Evolutionary conservation across 1,140 invertebrate species (phyloP).

Genomic region (Pseudoatta argentina): DNA sequence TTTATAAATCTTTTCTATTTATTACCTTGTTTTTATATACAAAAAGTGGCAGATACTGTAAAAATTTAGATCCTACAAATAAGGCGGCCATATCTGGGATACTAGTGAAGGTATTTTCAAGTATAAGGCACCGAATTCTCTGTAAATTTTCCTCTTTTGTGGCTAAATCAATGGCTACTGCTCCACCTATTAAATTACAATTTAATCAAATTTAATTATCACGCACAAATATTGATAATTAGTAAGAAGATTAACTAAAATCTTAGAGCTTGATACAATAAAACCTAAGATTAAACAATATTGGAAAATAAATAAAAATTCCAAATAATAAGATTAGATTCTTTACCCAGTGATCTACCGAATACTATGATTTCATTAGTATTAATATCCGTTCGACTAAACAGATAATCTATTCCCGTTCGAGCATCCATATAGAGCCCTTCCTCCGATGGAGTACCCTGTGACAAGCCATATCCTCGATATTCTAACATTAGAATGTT

Average conservation of each 20-base stretch:
- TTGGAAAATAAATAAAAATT: neutral
- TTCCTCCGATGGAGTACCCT: constrained; percentile 94
- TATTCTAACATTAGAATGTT: constrained; percentile 97
- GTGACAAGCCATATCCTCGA: constrained; percentile 97
- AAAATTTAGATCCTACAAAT: constrained; percentile 89
- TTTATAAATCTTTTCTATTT: neutral
- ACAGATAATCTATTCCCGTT: constrained; percentile 94
- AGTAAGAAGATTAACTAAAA: neutral
- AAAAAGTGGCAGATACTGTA: constrained; percentile 91
- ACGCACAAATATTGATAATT: neutral
- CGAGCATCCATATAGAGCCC: constrained; percentile 96
- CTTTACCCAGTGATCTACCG: constrained; percentile 94
- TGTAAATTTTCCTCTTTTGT: constrained; percentile 90
- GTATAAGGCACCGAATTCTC: constrained; percentile 94
- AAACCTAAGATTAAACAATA: neutral
- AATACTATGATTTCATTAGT: constrained; percentile 95
- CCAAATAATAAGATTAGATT: neutral
- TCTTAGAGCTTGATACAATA: neutral
- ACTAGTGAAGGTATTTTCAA: constrained; percentile 98
- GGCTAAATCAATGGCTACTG: constrained; percentile 94
- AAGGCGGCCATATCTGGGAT: constrained; percentile 96
- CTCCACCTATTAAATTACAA: constrained; percentile 89
- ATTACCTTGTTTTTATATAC: constrained; percentile 94
- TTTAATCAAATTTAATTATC: constrained; percentile 9
- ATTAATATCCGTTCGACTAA: constrained; percentile 93